phyloP scores from a whole-genome alignment of 2,888 invertebrate species.

The Lasioglossum calceatum region DNA sequence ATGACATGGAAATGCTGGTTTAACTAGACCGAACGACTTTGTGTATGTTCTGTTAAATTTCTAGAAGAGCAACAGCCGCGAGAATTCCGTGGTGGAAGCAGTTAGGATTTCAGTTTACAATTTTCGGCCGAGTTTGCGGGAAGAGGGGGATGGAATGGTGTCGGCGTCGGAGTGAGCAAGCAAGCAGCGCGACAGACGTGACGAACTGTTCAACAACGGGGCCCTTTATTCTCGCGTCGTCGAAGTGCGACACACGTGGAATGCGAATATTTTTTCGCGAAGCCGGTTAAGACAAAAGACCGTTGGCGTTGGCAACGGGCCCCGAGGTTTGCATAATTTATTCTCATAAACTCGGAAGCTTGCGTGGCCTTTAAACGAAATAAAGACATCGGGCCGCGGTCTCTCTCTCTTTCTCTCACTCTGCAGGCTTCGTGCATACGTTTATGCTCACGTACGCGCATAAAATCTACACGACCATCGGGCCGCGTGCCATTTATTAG shows the following conservation, averaged over 20 bases:
- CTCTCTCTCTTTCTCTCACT: conserved; percentile 7
- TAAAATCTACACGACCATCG: conserved; percentile 51
- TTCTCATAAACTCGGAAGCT: conserved; percentile 62
- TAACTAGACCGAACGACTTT: neutral
- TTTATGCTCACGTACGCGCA: conserved; percentile 52
- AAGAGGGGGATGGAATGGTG: neutral
- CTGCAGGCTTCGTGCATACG: conserved; percentile 39
- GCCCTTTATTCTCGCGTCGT: conserved; percentile 36
- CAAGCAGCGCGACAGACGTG: conserved; percentile 5
- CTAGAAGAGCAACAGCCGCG: neutral
- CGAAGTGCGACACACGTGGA: conserved; percentile 45
- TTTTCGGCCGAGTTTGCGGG: neutral
- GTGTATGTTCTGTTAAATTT: neutral
- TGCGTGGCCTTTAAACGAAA: conserved; percentile 53
- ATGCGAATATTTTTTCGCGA: conserved; percentile 26
- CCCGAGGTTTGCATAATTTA: conserved; percentile 62
- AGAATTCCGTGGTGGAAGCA: neutral
- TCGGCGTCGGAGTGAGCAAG: neutral
- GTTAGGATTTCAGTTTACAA: neutral
- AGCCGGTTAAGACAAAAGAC: conserved; percentile 40
- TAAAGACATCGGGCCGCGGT: conserved; percentile 54
- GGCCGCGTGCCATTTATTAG: conserved; percentile 63
- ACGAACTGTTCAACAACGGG: conserved; percentile 46
- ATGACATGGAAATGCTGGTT: neutral
- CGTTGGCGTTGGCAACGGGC: conserved; percentile 28